phyloP scores from a whole-genome alignment of 1,140 invertebrate genomes.

The Papilio glaucus region DNA sequence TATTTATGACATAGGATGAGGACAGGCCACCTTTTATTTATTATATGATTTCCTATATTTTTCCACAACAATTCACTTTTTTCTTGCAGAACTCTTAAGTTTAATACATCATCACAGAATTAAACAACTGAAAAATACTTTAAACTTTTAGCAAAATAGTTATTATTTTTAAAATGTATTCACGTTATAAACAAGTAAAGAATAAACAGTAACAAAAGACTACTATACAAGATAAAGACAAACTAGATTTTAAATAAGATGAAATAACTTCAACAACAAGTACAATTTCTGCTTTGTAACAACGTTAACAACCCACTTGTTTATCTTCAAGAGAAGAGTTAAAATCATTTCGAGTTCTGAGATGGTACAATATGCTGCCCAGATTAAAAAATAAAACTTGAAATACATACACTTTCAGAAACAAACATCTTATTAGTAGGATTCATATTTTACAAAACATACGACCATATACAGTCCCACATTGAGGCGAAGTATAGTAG shows the following conservation, averaged over 20 bases:
- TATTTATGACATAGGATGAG: too few species aligned
- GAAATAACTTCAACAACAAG: not conserved
- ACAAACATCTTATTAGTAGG: not conserved
- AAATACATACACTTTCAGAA: not conserved
- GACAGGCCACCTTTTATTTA: too few species aligned
- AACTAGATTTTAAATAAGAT: conserved; percentile 24
- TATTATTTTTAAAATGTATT: not conserved
- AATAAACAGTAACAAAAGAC: not conserved
- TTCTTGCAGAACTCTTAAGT: too few species aligned
- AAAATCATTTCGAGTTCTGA: conserved; percentile 14
- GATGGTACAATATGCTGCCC: not conserved
- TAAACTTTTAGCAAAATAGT: not conserved
- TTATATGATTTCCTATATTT: too few species aligned
- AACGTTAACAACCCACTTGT: not conserved
- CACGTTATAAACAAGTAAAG: not conserved
- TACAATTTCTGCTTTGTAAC: conserved; percentile 19
- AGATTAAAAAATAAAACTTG: too few species aligned
- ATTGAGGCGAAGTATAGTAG: too few species aligned
- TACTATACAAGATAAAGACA: not conserved
- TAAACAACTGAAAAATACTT: not conserved
- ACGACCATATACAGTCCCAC: too few species aligned
- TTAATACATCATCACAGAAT: too few species aligned
- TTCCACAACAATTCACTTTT: too few species aligned
- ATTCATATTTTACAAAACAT: too few species aligned
- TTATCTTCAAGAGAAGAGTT: not conserved